Evolutionary conservation across 2,888 invertebrate genomes (phyloP), one percentile per base, ranked within the genome.

Genomic region (Horisme vitalbata): DNA sequence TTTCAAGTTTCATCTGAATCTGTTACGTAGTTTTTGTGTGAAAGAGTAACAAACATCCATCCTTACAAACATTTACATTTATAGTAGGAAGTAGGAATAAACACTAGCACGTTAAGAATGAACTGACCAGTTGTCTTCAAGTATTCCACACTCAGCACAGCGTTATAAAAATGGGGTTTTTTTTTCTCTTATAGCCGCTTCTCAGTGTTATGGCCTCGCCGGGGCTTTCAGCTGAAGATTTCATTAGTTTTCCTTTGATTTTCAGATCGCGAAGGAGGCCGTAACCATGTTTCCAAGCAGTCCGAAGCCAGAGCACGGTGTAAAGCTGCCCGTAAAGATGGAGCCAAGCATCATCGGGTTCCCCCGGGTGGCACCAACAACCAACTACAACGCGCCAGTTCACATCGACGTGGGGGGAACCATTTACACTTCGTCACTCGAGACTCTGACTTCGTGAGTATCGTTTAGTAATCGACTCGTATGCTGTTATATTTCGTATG

Each of bases 391-490:
- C 43, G 98, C 98, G 1, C 98, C 99, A 0, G 98, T 99, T 0
- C 98, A 99, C 83, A 98, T 99, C 61, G 98, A 99, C 80, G 98
- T 99, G 38, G 98, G 99, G 4, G 98, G 98, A 21, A 97, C 96
- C 41, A 98, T 98, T 67, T 99, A 98, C 85, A 99, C 98, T 0
- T 98, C 98, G 3, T 97, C 98, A 0, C 89, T 99, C 75, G 97
- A 98, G 84, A 99, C 98, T 4, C 92, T 99, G 26, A 98, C 98
- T 55, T 94, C 95, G 97, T 97, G 88, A 93, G 94, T 91, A 28
- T 13, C 27, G n/a, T n/a, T n/a, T 31, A 35, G 18, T 4, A 12
- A 15, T 23, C 8, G 8, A 18, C 11, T 10, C 26, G 4, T 11
- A 6, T n/a, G n/a, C n/a, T 1, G 0, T 23, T 11, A 18, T 18